Evolutionary conservation across 2,113 vertebrate species (phyloP).

Genomic region (Nicator chloris): DNA sequence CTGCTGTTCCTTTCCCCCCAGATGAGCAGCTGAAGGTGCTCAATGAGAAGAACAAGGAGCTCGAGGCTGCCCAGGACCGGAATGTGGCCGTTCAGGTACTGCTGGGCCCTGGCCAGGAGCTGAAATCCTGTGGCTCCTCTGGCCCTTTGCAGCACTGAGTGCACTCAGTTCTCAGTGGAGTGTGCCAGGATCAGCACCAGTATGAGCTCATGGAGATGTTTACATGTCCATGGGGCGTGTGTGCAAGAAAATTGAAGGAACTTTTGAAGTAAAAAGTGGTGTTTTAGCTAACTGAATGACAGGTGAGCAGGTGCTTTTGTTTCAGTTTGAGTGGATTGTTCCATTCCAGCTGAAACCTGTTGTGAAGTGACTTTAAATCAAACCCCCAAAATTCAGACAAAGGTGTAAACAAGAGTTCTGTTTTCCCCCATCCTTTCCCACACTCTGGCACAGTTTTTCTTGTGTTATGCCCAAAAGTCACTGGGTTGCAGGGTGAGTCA

Average conservation of each 20-base stretch:
- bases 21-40: conserved; percentile 79
- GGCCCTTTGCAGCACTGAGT: neutral
- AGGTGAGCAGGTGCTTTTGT: neutral
- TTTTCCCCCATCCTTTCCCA: neutral
- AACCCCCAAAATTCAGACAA: neutral
- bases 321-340: neutral
- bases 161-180: neutral
- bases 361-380: neutral
- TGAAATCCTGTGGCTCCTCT: neutral
- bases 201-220: neutral
- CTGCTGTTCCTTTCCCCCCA: conserved; percentile 32
- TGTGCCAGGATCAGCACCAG: neutral
- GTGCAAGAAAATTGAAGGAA: neutral
- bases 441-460: neutral
- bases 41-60: conserved; percentile 82
- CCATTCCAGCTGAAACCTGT: neutral
- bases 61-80: conserved; percentile 77
- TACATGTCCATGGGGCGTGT: rapidly evolving
- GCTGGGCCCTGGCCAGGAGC: neutral
- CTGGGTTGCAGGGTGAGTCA: neutral
- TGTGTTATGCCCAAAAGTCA: neutral
- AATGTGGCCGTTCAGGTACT: conserved; percentile 80
- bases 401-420: neutral
- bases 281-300: neutral
- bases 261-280: neutral